phyloP scores from a whole-genome alignment of 1,140 invertebrate genomes.

The Drosophila melanica region DNA sequence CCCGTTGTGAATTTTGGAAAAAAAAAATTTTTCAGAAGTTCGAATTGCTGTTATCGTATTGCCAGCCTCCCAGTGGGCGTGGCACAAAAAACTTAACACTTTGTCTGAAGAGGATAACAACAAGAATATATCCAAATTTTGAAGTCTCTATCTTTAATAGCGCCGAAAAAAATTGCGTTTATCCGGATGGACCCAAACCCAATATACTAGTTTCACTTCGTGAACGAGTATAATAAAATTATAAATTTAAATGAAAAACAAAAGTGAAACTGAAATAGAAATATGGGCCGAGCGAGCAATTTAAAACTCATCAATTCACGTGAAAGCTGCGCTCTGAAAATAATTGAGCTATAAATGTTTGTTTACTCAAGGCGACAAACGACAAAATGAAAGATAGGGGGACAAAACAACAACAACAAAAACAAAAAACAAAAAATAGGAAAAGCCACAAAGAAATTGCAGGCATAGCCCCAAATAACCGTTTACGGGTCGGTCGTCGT shows the following conservation, averaged over 20 bases:
- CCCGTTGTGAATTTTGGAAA: too few species aligned
- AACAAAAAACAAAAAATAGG: background rate
- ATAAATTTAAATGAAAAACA: slow-evolving; percentile 15
- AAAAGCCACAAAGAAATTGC: slow-evolving; percentile 47
- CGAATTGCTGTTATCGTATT: too few species aligned
- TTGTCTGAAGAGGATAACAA: too few species aligned
- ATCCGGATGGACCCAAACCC: too few species aligned
- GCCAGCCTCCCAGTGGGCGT: too few species aligned
- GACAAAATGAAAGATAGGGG: slow-evolving; percentile 32
- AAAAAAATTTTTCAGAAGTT: too few species aligned
- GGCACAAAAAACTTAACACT: too few species aligned
- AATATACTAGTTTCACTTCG: too few species aligned
- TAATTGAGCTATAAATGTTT: slow-evolving; percentile 79
- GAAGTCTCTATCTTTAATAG: too few species aligned
- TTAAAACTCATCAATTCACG: slow-evolving; percentile 79
- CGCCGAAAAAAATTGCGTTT: too few species aligned
- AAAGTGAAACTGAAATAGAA: slow-evolving; percentile 13
- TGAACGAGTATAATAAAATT: too few species aligned
- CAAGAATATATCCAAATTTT: too few species aligned
- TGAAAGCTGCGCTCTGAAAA: slow-evolving; percentile 70
- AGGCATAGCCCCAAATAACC: slow-evolving; percentile 32
- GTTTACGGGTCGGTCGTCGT: slow-evolving; percentile 39
- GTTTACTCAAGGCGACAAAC: slow-evolving; percentile 62
- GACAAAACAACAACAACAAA: background rate
- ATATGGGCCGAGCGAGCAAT: slow-evolving; percentile 44